Percentiles rank a stretch among this genome's conserved stretches.
Evolutionary conservation across 2,113 vertebrate genomes (phyloP).

Genomic region (Atherinomorus stipes): DNA sequence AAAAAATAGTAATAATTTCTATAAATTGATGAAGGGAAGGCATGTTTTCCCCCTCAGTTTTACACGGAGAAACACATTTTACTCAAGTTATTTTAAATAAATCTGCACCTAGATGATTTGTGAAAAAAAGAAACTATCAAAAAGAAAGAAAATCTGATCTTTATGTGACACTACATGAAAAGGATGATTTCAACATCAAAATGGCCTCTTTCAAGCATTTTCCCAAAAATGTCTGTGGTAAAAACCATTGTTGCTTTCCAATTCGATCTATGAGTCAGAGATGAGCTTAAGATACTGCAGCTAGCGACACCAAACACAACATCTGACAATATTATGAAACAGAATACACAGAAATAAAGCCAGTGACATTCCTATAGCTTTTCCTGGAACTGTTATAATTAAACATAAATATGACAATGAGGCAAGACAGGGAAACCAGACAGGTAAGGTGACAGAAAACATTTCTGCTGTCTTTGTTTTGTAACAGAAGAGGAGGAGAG

Average conservation of each 20-base stretch:
- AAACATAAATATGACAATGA: slow-evolving; percentile 71
- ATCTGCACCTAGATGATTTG: not conserved
- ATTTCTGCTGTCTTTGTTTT: slow-evolving; percentile 83
- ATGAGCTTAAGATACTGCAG: slow-evolving; percentile 41
- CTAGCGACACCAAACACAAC: slow-evolving; percentile 45
- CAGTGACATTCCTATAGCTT: slow-evolving; percentile 58
- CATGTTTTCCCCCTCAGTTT: slow-evolving; percentile 1
- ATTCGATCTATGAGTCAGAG: slow-evolving; percentile 34
- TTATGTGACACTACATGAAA: slow-evolving; percentile 2
- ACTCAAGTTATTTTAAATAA: not conserved
- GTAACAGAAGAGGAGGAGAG: slow-evolving; percentile 65
- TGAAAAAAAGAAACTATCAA: not conserved
- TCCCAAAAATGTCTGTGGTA: slow-evolving; percentile 31
- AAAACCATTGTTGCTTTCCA: slow-evolving; percentile 28
- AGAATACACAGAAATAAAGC: slow-evolving; percentile 43
- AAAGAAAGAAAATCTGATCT: not conserved
- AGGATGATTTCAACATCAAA: slow-evolving; percentile 37
- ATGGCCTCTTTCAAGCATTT: slow-evolving; percentile 19
- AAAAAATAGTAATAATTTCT: slow-evolving; percentile 10
- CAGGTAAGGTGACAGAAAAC: slow-evolving; percentile 76
- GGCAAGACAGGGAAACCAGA: slow-evolving; percentile 56
- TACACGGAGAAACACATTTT: not conserved
- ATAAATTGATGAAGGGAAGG: slow-evolving; percentile 15
- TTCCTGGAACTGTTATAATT: slow-evolving; percentile 60
- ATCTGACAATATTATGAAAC: slow-evolving; percentile 48